These are phyloP conservation scores for Dendroctonus valens DNA, from an alignment of 1,140 invertebrate genomes.

Conservation along the genomic window DNA sequence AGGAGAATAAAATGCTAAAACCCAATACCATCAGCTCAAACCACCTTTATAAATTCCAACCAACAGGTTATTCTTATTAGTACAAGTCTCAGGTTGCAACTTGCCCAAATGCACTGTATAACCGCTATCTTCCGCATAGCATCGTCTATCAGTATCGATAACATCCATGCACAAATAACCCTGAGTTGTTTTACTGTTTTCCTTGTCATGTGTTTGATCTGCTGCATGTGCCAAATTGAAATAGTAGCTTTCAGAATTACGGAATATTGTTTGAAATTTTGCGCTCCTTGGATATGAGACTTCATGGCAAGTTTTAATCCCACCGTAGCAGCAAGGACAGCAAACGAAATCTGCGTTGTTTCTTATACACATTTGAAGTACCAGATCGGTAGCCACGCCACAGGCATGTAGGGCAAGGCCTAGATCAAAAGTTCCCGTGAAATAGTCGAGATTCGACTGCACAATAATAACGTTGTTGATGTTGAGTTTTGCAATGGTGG, in stretches of 20 bases:
- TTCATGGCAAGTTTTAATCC: slow-evolving; percentile 71
- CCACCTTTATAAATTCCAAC: slow-evolving; percentile 61
- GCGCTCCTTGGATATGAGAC: slow-evolving; percentile 72
- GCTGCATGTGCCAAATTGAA: slow-evolving; percentile 82
- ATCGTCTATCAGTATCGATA: slow-evolving; percentile 82
- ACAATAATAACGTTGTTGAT: slow-evolving; percentile 77
- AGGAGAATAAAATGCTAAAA: too few species aligned
- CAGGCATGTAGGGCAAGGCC: slow-evolving; percentile 91
- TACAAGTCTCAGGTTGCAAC: slow-evolving; percentile 76
- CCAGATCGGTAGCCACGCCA: slow-evolving; percentile 91
- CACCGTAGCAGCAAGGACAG: slow-evolving; percentile 94
- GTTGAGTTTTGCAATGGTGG: slow-evolving; percentile 66
- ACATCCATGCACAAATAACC: slow-evolving; percentile 81
- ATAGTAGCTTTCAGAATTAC: slow-evolving; percentile 52
- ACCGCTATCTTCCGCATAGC: slow-evolving; percentile 69
- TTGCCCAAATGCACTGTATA: slow-evolving; percentile 76
- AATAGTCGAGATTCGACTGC: slow-evolving; percentile 87
- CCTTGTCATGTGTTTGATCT: slow-evolving; percentile 80
- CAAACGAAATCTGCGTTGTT: slow-evolving; percentile 80
- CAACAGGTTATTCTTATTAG: slow-evolving; percentile 91
- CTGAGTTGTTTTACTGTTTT: slow-evolving; percentile 68
- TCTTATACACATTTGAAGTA: slow-evolving; percentile 78
- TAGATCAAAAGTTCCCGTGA: slow-evolving; percentile 73
- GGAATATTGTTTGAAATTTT: slow-evolving; percentile 51
- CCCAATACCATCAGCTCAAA: too few species aligned